These are phyloP conservation scores for Marmota flaviventris DNA, from an alignment of 2,113 vertebrate genomes.

Conservation along the genomic window DNA sequence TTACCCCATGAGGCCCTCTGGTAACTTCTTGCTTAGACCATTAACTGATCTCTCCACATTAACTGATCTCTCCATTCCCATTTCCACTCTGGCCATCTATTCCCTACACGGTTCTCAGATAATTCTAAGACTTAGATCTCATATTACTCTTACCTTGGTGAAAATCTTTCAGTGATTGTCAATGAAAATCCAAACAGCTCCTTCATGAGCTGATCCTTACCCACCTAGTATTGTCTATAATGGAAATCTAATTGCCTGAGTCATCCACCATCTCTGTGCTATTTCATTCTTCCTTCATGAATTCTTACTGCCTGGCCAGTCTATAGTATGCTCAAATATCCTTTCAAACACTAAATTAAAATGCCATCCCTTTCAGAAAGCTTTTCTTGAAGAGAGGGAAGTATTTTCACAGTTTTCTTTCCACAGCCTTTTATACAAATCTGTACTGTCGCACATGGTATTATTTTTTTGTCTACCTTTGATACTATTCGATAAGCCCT, in stretches of 20 bases:
- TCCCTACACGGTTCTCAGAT: not conserved
- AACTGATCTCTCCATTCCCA: not conserved
- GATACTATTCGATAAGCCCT: not conserved
- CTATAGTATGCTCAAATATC: not conserved
- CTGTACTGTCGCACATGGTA: not conserved
- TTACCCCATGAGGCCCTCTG: not conserved
- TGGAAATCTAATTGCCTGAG: not conserved
- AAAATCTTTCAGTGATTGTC: not conserved
- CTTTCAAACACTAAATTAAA: not conserved
- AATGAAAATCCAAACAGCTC: not conserved
- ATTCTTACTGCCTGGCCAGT: not conserved
- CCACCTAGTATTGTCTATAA: not conserved
- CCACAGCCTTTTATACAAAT: not conserved
- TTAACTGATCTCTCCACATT: not conserved
- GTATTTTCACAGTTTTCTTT: not conserved
- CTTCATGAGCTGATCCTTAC: not conserved
- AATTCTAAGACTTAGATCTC: not conserved
- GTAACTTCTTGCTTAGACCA: not conserved
- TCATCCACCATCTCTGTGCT: not conserved
- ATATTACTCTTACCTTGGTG: not conserved
- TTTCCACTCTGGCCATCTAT: not conserved
- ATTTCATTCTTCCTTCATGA: not conserved
- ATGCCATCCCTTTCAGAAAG: not conserved
- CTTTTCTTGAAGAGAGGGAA: not conserved
- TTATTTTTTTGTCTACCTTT: not conserved